These are phyloP conservation scores for Acromyrmex charruanus DNA, from an alignment of 1,140 invertebrate species.

Conservation along the genomic window DNA sequence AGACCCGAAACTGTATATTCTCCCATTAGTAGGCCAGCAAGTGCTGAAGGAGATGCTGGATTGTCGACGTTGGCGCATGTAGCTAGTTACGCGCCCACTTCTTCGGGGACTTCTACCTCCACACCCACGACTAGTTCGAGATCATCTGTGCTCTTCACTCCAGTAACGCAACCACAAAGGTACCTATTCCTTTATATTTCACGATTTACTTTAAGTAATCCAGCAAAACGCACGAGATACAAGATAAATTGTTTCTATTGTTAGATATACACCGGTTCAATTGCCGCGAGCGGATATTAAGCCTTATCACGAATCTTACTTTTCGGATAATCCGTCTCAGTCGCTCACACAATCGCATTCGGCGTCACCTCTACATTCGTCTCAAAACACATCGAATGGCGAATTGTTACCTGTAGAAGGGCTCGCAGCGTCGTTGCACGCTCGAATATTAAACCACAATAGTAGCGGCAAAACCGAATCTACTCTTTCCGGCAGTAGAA, in stretches of 20 bases:
- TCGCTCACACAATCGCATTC: constrained; percentile 79
- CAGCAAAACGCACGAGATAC: not conserved
- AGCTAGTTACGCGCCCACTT: constrained; percentile 85
- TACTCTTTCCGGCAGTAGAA: constrained; percentile 73
- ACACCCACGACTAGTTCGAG: constrained; percentile 80
- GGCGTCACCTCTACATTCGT: constrained; percentile 82
- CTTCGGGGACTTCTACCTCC: constrained; percentile 77
- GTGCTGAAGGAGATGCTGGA: constrained; percentile 88
- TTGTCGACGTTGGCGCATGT: constrained; percentile 88
- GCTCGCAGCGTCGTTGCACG: constrained; percentile 93
- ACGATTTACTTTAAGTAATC: not conserved
- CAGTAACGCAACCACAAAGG: constrained; percentile 84
- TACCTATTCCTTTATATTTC: constrained; percentile 50
- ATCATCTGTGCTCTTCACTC: constrained; percentile 85
- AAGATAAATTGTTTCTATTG: constrained; percentile 23
- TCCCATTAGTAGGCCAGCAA: constrained; percentile 90
- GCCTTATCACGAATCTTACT: constrained; percentile 91
- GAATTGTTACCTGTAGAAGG: constrained; percentile 88
- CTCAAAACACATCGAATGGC: constrained; percentile 79
- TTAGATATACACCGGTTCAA: constrained; percentile 88
- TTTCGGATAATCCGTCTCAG: constrained; percentile 88
- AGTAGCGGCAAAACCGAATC: constrained; percentile 78
- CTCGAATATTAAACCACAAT: constrained; percentile 89
- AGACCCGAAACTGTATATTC: constrained; percentile 87
- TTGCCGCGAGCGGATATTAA: constrained; percentile 91